Conservation (phyloP, 2,797 vertebrate genomes). For the Phoeniculus purpureus region DNA sequence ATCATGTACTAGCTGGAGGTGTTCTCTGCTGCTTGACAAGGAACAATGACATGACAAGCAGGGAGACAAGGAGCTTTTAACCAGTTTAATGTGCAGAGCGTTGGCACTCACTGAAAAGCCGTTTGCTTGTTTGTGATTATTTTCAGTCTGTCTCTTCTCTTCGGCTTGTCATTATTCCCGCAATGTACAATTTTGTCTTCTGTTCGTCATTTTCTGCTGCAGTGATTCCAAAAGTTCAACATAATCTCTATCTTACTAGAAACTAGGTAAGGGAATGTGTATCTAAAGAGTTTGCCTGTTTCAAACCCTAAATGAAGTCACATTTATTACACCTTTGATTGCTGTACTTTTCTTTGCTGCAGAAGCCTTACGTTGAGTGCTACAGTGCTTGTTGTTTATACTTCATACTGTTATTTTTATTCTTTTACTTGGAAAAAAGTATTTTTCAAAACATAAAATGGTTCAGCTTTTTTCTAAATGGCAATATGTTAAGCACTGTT, state of each 20-base stretch:
- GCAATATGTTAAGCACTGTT: conserved; percentile 3
- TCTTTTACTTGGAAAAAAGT: neutral
- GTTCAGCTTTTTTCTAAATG: conserved; percentile 38
- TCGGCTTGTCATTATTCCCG: conserved; percentile 63
- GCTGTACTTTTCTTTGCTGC: neutral
- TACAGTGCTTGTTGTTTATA: neutral
- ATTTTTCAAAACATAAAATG: conserved; percentile 32
- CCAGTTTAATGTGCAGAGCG: conserved; percentile 19
- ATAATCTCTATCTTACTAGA: conserved; percentile 54
- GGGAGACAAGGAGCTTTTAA: conserved; percentile 23
- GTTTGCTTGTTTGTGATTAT: conserved; percentile 42
- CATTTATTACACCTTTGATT: conserved; percentile 13
- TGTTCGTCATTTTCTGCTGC: conserved; percentile 70
- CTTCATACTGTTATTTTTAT: neutral
- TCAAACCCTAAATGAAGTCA: conserved; percentile 32
- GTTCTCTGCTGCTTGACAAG: conserved; percentile 53
- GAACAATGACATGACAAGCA: conserved; percentile 49
- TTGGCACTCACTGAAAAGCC: conserved; percentile 43
- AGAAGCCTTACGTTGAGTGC: neutral
- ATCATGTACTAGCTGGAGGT: conserved; percentile 58
- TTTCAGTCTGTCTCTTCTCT: conserved; percentile 31
- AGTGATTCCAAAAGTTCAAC: conserved; percentile 61
- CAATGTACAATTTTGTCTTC: conserved; percentile 64
- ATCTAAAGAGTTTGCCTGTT: conserved; percentile 56
- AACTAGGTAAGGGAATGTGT: conserved; percentile 32